Base-by-base conservation (phyloP, 2,888 invertebrate genomes). In the Melolontha melolontha region DNA sequence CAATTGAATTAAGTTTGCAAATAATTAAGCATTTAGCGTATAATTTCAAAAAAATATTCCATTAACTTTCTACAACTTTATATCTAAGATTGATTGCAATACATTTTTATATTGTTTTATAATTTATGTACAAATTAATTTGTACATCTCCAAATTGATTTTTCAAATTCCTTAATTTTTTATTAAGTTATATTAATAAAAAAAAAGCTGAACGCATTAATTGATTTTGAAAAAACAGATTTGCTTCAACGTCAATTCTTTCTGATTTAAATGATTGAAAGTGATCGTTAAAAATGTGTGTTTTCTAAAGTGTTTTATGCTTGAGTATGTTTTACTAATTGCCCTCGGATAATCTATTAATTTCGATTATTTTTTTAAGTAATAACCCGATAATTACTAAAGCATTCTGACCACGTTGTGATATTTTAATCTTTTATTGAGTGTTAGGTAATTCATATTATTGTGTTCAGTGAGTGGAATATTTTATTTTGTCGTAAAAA, bases 381-480 rank as follows among this genome's bases (percentile, higher is more conserved):
- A 62, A 14, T 16, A 16, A 62, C 47, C 29, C 47, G 47, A 44
- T 62, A 39, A 62, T 62, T 62, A 62, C 11, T 62, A 62, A 62
- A 62, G 12, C 47, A 39, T 62, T 34, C 59, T 62, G 34, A 14
- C 6, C 6, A 47, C 11, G 34, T 59, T 59, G 59, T 62, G 59
- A 62, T 62, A 62, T 62, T 62, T 62, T 62, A 29, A 62, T 62
- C 29, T 62, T 34, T 62, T 47, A 62, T 62, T 34, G 59, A 11
- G 34, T 47, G 47, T 47, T 47, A 10, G 27, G 8, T 47, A 47
- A 34, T 62, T 17, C 10, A 29, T 49, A 49, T 62, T 34, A 34
- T 59, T 62, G 59, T 47, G 47, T 62, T 62, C 22, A 34, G 29
- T 47, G 47, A 47, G 47, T 8, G 47, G 29, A 47, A 34, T 47